These are phyloP conservation scores for Cinclus cinclus DNA, from an alignment of 2,113 vertebrate genomes.

Conservation along the genomic window DNA sequence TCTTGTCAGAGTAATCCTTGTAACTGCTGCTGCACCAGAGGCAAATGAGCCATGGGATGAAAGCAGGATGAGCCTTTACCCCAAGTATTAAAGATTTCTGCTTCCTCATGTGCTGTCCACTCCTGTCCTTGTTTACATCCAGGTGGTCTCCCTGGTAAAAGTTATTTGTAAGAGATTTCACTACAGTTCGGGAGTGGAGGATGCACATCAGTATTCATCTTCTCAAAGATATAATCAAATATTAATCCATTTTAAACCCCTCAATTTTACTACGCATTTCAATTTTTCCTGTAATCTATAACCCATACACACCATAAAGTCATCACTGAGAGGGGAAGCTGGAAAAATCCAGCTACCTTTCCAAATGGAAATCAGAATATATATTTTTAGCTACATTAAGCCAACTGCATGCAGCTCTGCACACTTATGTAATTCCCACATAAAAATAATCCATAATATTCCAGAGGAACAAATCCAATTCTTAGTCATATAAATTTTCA, in stretches of 20 bases:
- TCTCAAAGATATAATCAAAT: constrained; percentile 28
- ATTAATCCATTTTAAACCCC: constrained; percentile 60
- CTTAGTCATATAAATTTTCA: constrained; percentile 79
- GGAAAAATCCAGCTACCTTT: constrained; percentile 67
- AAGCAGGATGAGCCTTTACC: constrained; percentile 26
- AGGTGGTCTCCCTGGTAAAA: background rate
- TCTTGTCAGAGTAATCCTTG: background rate
- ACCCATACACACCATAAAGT: constrained; percentile 66
- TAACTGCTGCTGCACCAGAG: constrained; percentile 9
- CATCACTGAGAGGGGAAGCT: constrained; percentile 62
- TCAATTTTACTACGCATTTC: constrained; percentile 56
- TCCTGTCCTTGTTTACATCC: constrained; percentile 1
- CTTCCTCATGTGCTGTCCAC: background rate
- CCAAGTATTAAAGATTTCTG: background rate
- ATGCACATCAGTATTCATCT: background rate
- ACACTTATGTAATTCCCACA: constrained; percentile 79
- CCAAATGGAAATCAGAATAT: constrained; percentile 74
- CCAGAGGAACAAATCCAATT: constrained; percentile 79
- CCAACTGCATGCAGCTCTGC: constrained; percentile 73
- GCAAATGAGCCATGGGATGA: background rate
- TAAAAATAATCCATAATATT: constrained; percentile 83
- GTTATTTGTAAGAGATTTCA: background rate
- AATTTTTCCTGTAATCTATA: constrained; percentile 67
- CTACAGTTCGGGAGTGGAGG: background rate
- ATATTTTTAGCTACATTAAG: constrained; percentile 80